Evolutionary conservation across 2,113 vertebrate genomes (phyloP), one percentile per base, ranked within the genome.

Genomic region (Malurus melanocephalus): DNA sequence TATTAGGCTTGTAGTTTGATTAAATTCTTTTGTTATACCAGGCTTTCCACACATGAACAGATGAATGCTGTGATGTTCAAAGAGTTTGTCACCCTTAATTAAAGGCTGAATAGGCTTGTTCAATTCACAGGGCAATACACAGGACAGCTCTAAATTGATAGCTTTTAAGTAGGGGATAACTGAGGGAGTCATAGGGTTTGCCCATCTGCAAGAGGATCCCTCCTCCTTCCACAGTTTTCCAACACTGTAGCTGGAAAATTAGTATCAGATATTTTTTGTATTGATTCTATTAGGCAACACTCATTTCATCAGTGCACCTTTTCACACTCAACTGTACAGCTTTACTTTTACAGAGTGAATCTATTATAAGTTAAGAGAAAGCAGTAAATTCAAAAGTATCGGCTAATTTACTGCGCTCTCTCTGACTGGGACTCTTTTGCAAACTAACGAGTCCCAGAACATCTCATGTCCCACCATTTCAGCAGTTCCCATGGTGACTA

Each of bases 81-180:
- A 98, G 97, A 96, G 94, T 97, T 97, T 97, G 97, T 97, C 96
- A 97, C 96, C 97, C 97, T 97, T 97, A 98, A 98, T 98, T 98
- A 98, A 97, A 97, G 97, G 84, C 93, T 96, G 97, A 96, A 97
- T 97, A 97, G 96, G 65, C 97, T 97, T 96, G 94, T 97, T 97
- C 96, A 96, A 95, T 96, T 97, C 96, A 95, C 87, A 79, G 96
- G 96, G 96, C 95, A 93, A 96, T 94, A 95, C 95, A 92, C 43
- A 96, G 96, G 96, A 97, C 97, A 95, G 96, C 94, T 97, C 96
- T 96, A 97, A 97, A 96, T 96, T 97, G 97, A 97, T 97, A 97
- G 96, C 97, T 97, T 97, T 97, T 97, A 97, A 97, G 96, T 93
- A 89, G 84, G 89, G 96, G 81, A 95, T 94, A 96, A 96, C 93